Evolutionary conservation across 2,113 vertebrate genomes (phyloP), one percentile per base, ranked within the genome.

Genomic region (Centropus unirufus): DNA sequence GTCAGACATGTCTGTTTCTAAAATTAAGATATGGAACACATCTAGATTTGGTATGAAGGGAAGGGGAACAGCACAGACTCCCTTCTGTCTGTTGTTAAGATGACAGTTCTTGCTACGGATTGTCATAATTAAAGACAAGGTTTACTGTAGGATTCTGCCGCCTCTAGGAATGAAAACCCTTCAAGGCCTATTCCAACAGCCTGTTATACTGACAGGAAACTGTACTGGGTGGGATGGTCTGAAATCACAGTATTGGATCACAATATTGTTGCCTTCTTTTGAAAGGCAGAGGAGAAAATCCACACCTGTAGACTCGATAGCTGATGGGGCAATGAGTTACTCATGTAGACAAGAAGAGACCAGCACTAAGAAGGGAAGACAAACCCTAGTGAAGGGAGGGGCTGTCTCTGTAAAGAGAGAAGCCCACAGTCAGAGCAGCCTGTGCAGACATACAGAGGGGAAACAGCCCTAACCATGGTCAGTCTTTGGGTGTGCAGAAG

Each of bases 241-340:
- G 55, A 39, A 80, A 66, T 24, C 20, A 17, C 23, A 32, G 5
- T 34, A 26, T 2, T 70, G 57, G 15, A 30, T 32, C 62, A 49
- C 9, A 66, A 8, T 14, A 11, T 13, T 77, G 12, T 11, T 86
- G 24, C 40, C 8, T 7, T 72, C 6, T 16, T 57, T 46, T 59
- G 34, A 86, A 67, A 70, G 42, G 16, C 64, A 63, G 34, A 42
- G 8, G 16, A 74, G 46, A 66, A 42, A 55, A 86, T 6, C 19
- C 76, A 8, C 12, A 36, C 14, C 16, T 83, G 2, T 15, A 22
- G 27, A 6, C 27, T 59, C 0, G 0, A 3, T 7, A 64, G 13
- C 32, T 68, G 40, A 61, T 63, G 23, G 76, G 20, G 11, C 15
- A 57, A 14, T 6, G 13, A 9, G 36, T n/a, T 68, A 32, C 7